Conservation (phyloP, 2,797 vertebrate species). For the Eulemur mongoz region DNA sequence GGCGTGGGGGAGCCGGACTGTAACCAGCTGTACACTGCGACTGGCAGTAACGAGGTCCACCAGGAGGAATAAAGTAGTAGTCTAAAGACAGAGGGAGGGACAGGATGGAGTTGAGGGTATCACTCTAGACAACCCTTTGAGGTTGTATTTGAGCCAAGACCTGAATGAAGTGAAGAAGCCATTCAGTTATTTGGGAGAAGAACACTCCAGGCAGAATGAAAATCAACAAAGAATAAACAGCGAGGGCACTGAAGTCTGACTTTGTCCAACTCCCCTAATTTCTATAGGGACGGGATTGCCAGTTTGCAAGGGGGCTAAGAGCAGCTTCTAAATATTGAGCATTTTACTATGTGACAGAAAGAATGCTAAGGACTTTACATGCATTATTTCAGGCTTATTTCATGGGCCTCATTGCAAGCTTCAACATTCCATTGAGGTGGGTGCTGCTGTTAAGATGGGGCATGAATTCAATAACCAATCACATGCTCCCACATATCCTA, state of each 20-base stretch:
- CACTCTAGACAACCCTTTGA: not conserved
- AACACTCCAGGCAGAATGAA: not conserved
- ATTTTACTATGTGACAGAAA: not conserved
- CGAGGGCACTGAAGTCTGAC: not conserved
- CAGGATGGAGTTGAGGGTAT: not conserved
- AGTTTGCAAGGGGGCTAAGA: not conserved
- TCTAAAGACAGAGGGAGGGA: not conserved
- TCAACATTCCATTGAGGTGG: not conserved
- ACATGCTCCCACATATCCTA: not conserved
- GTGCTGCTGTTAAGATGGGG: not conserved
- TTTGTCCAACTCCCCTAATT: not conserved
- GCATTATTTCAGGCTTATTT: not conserved
- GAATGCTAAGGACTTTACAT: not conserved
- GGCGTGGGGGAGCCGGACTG: accelerated
- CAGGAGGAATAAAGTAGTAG: not conserved
- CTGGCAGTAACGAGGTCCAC: not conserved
- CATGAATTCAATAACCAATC: not conserved
- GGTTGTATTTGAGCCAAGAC: not conserved
- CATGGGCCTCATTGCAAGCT: not conserved
- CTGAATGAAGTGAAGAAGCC: not conserved
- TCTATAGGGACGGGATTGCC: not conserved
- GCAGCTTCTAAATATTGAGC: not conserved
- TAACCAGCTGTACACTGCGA: not conserved
- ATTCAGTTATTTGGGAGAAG: not conserved
- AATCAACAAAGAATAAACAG: not conserved